Evolutionary conservation across 2,888 invertebrate species (phyloP).

Genomic region (Parascotia fuliginaria): DNA sequence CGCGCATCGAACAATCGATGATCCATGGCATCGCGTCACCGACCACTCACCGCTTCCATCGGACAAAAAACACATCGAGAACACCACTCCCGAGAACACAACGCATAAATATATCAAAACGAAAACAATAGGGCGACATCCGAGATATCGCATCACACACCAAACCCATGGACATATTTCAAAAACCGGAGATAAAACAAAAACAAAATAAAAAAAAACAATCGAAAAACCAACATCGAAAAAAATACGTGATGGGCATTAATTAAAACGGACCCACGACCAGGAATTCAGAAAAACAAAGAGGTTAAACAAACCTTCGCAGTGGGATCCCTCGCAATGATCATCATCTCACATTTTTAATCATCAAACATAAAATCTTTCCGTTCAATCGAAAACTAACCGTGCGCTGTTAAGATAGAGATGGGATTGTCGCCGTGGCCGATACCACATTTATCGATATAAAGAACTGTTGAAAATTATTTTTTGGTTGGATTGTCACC

Average conservation of each 20-base stretch:
- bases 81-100: slow-evolving; percentile 74
- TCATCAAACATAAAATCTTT: slow-evolving; percentile 72
- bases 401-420: slow-evolving; percentile 54
- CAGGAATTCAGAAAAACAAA: slow-evolving; percentile 84
- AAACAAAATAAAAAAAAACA: slow-evolving; percentile 58
- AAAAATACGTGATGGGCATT: slow-evolving; percentile 86
- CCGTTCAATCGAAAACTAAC: slow-evolving; percentile 60
- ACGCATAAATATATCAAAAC: slow-evolving; percentile 84
- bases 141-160: slow-evolving; percentile 81
- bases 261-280: slow-evolving; percentile 85
- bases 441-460: slow-evolving; percentile 53
- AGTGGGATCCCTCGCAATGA: slow-evolving; percentile 84
- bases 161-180: slow-evolving; percentile 79
- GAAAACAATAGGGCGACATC: slow-evolving; percentile 84
- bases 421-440: slow-evolving; percentile 39
- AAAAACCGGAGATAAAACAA: slow-evolving; percentile 76
- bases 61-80: slow-evolving; percentile 52
- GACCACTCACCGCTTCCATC: slow-evolving; percentile 62
- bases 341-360: slow-evolving; percentile 85
- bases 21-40: slow-evolving; percentile 68
- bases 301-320: slow-evolving; percentile 83
- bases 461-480: slow-evolving; percentile 81
- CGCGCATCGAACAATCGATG: slow-evolving; percentile 67
- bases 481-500: slow-evolving; percentile 85
- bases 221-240: slow-evolving; percentile 72